Conservation (phyloP, 1,140 invertebrate species). For the Thaumatotibia leucotreta region DNA sequence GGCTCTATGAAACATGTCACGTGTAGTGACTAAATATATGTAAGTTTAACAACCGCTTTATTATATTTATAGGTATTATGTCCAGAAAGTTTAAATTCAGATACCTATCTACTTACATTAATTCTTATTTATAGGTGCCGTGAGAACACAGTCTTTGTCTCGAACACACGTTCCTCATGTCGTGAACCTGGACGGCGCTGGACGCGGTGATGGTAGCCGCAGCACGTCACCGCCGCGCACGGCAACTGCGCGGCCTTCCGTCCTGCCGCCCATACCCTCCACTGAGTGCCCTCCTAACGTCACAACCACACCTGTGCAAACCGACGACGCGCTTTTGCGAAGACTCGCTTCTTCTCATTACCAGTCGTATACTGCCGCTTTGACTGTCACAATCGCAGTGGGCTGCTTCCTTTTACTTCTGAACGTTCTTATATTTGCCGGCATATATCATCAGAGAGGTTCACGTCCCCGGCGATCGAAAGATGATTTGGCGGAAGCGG, state of each 20-base stretch:
- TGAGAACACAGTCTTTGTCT: conserved; percentile 82
- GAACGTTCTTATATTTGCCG: conserved; percentile 95
- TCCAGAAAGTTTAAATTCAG: neutral
- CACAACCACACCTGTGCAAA: conserved; percentile 67
- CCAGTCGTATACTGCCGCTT: conserved; percentile 91
- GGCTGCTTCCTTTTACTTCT: conserved; percentile 92
- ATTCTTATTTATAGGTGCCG: conserved; percentile 77
- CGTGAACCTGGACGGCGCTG: conserved; percentile 56
- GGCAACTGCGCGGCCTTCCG: conserved; percentile 48
- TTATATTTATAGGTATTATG: no score
- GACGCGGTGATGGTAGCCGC: conserved; percentile 54
- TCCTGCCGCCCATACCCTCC: conserved; percentile 64
- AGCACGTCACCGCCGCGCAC: conserved; percentile 63
- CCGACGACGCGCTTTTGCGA: conserved; percentile 82
- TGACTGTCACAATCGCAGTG: conserved; percentile 95
- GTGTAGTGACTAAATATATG: no score
- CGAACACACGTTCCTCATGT: conserved; percentile 77
- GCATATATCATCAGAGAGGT: conserved; percentile 93
- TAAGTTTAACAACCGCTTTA: no score
- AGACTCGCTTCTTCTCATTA: conserved; percentile 87
- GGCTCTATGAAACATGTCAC: no score
- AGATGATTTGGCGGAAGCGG: conserved; percentile 84
- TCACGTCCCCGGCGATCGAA: conserved; percentile 82
- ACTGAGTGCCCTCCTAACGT: conserved; percentile 83
- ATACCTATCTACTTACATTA: neutral